phyloP scores from a whole-genome alignment of 1,140 invertebrate species.

The Trissolcus basalis region DNA sequence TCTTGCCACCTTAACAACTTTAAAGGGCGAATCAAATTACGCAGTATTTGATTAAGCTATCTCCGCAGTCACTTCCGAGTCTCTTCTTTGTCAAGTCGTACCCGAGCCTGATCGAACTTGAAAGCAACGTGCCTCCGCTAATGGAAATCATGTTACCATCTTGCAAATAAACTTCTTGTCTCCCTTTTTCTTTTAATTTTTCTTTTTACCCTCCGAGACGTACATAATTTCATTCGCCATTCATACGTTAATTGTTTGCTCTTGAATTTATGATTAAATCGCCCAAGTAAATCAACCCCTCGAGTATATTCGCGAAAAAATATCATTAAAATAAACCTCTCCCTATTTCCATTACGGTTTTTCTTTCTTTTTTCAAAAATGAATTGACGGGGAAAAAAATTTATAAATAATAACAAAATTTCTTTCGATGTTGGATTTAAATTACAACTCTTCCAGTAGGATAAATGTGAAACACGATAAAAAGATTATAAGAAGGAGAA shows the following conservation, averaged over 20 bases:
- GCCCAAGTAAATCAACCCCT: no score
- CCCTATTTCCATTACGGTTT: no score
- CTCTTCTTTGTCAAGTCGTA: slow-evolving; percentile 24
- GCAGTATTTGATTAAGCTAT: slow-evolving; percentile 69
- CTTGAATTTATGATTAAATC: slow-evolving; percentile 33
- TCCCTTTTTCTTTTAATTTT: not conserved
- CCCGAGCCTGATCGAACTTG: slow-evolving; percentile 17
- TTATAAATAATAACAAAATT: no score
- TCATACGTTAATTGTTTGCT: slow-evolving; percentile 31
- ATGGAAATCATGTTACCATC: slow-evolving; percentile 18
- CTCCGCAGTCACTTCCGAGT: slow-evolving; percentile 18
- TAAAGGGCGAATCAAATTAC: slow-evolving; percentile 71
- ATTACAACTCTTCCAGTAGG: no score
- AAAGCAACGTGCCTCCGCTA: slow-evolving; percentile 8
- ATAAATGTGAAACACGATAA: no score
- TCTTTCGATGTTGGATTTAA: no score
- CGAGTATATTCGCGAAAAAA: slow-evolving; percentile 12
- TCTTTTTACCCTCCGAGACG: not conserved
- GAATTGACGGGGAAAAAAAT: no score
- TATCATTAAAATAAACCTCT: no score
- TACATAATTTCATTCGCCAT: slow-evolving; percentile 17
- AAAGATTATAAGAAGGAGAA: no score
- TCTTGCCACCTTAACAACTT: slow-evolving; percentile 54
- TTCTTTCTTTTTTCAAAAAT: no score
- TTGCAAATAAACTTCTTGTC: slow-evolving; percentile 19